phyloP scores from a whole-genome alignment of 2,797 vertebrate genomes.

The Rhinogobio ventralis region DNA sequence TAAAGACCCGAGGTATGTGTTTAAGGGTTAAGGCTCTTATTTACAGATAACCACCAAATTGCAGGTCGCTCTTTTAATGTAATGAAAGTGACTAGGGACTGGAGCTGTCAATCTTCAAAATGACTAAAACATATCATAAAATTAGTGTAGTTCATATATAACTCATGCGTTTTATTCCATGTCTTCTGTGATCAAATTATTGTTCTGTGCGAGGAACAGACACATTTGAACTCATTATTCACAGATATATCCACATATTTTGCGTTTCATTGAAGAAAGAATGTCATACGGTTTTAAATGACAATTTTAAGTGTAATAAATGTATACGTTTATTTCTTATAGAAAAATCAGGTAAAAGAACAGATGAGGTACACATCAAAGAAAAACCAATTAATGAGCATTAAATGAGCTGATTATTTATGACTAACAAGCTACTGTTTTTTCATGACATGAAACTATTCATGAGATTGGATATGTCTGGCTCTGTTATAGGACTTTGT shows the following conservation, averaged over 20 bases:
- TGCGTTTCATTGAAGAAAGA: not conserved
- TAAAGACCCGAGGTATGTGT: too few relatives aligned
- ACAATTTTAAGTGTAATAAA: not conserved
- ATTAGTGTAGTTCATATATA: not conserved
- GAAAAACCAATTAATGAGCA: not conserved
- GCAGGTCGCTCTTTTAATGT: not conserved
- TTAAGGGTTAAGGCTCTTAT: not conserved
- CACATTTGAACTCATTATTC: not conserved
- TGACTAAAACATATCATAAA: not conserved
- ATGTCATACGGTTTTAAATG: not conserved
- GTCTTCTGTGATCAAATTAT: not conserved
- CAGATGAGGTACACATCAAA: not conserved
- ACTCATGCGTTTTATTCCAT: not conserved
- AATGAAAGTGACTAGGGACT: not conserved
- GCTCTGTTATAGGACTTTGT: constrained; percentile 60
- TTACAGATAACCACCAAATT: not conserved
- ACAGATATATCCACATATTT: not conserved
- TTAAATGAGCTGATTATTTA: not conserved
- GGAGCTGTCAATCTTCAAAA: not conserved
- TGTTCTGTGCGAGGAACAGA: not conserved
- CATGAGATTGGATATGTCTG: not conserved
- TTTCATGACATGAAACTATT: not conserved
- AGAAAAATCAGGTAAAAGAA: not conserved
- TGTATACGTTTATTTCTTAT: not conserved
- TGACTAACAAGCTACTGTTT: not conserved